phyloP scores from a whole-genome alignment of 2,888 invertebrate species.

The Phengaris alcon region DNA sequence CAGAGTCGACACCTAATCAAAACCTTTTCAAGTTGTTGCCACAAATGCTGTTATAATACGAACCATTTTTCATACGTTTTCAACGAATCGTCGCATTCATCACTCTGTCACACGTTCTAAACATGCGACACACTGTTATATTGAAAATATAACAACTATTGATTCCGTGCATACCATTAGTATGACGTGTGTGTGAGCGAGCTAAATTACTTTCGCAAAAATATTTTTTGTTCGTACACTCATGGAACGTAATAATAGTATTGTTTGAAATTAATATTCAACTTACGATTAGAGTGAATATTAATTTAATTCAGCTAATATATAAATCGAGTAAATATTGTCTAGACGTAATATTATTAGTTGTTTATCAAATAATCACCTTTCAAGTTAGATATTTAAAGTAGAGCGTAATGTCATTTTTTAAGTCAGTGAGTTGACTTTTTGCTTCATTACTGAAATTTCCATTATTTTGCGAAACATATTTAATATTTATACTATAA shows the following conservation, averaged over 20 bases:
- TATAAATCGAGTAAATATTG: too few species aligned
- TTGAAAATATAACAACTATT: conserved; percentile 29
- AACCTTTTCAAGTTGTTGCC: conserved; percentile 34
- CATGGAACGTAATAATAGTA: not conserved
- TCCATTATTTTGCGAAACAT: too few species aligned
- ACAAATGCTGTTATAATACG: conserved; percentile 33
- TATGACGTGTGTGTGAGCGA: not conserved
- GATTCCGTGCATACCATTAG: conserved; percentile 3
- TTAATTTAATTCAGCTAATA: too few species aligned
- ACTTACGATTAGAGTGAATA: not conserved
- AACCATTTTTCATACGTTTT: conserved; percentile 40
- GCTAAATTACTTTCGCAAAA: not conserved
- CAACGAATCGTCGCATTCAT: conserved; percentile 42
- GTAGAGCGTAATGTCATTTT: too few species aligned
- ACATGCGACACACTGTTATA: conserved; percentile 30
- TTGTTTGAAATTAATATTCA: not conserved
- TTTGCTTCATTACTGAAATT: too few species aligned
- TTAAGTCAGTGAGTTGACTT: too few species aligned
- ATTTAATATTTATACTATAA: too few species aligned
- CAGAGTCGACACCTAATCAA: conserved; percentile 28
- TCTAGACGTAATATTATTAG: too few species aligned
- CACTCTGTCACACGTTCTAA: conserved; percentile 36
- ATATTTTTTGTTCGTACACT: not conserved
- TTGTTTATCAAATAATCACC: too few species aligned
- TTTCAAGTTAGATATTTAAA: too few species aligned